Percentiles rank a stretch among this genome's conserved stretches.
phyloP scores from a whole-genome alignment of 2,888 invertebrate species.

The Eupeodes latifasciatus region DNA sequence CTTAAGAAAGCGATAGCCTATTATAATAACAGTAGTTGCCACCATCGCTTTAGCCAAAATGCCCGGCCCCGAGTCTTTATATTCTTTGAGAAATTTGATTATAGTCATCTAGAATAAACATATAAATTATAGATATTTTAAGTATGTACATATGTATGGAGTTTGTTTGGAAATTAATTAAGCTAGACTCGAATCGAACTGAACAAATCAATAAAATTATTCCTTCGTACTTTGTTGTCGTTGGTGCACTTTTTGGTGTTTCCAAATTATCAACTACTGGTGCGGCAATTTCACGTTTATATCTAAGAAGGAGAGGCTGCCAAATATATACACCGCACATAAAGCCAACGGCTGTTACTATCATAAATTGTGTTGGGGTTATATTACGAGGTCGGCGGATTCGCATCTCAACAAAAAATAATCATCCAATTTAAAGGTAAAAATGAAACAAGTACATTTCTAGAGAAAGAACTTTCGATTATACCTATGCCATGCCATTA shows the following conservation, averaged over 20 bases:
- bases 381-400: conserved; percentile 83
- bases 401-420: conserved; percentile 79
- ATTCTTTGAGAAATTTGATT: conserved; percentile 78
- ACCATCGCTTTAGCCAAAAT: conserved; percentile 80
- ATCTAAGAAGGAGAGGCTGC: conserved; percentile 82
- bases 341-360: conserved; percentile 82
- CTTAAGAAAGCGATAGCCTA: conserved; percentile 80
- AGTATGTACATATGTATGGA: background rate
- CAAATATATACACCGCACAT: conserved; percentile 84
- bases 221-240: conserved; percentile 40
- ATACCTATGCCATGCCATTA: background rate
- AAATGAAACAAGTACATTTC: background rate
- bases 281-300: conserved; percentile 77
- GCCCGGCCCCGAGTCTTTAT: conserved; percentile 79
- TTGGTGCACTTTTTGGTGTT: conserved; percentile 7
- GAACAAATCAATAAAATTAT: background rate
- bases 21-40: conserved; percentile 78
- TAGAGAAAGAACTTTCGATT: background rate
- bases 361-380: conserved; percentile 82
- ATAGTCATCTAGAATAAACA: conserved; percentile 81
- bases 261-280: background rate
- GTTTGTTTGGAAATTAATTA: background rate
- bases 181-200: background rate
- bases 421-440: background rate
- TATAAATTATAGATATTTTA: background rate